phyloP scores from a whole-genome alignment of 2,797 vertebrate genomes.

The Salarias fasciatus region DNA sequence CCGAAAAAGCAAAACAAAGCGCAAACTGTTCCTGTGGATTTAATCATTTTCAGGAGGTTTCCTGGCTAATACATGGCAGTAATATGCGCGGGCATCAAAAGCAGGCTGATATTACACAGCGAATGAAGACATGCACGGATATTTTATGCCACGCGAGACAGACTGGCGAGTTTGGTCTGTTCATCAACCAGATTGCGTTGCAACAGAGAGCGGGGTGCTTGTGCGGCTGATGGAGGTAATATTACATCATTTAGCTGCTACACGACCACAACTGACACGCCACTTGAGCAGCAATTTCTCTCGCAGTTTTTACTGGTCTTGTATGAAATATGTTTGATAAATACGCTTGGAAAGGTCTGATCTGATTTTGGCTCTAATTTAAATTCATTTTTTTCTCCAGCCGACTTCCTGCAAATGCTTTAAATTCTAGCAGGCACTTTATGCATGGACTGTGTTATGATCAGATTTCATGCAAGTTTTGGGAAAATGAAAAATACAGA shows the following conservation, averaged over 20 bases:
- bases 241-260: slow-evolving; percentile 27
- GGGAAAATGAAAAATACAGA: too few relatives aligned
- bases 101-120: slow-evolving; percentile 18
- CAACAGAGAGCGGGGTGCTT: slow-evolving; percentile 3
- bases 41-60: slow-evolving; percentile 16
- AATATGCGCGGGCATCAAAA: slow-evolving; percentile 21
- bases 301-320: neutral
- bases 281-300: neutral
- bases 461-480: too few relatives aligned
- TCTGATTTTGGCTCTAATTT: slow-evolving; percentile 3
- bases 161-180: slow-evolving; percentile 2
- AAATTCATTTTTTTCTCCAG: neutral
- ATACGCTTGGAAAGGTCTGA: neutral
- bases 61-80: slow-evolving; percentile 14
- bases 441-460: too few relatives aligned
- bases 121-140: slow-evolving; percentile 33
- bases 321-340: neutral
- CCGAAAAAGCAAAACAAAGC: slow-evolving; percentile 7
- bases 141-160: slow-evolving; percentile 9
- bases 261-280: slow-evolving; percentile 4
- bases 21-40: slow-evolving; percentile 6
- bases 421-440: too few relatives aligned
- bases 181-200: slow-evolving; percentile 19
- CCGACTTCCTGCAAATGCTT: neutral
- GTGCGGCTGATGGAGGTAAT: slow-evolving; percentile 25